phyloP scores from a whole-genome alignment of 2,797 vertebrate species.

The Picus viridis region DNA sequence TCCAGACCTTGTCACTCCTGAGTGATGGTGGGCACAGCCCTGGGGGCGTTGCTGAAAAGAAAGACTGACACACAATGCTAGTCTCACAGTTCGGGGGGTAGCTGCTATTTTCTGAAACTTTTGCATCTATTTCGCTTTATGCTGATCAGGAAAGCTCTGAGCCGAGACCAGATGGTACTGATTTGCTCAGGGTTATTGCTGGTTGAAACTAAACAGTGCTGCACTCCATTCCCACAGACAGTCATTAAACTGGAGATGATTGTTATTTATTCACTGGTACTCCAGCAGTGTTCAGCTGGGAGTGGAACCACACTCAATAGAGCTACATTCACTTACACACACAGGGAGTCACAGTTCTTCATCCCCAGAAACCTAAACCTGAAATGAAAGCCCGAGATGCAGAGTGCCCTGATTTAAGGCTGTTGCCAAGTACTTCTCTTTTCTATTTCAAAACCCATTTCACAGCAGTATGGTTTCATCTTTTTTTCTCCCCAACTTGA shows the following conservation, averaged over 20 bases:
- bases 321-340: neutral
- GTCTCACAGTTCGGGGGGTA: neutral
- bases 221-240: neutral
- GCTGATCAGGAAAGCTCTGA: constrained; percentile 7
- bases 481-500: neutral
- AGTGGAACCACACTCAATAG: neutral
- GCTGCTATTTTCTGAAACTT: constrained; percentile 21
- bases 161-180: constrained; percentile 43
- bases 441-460: constrained; percentile 11
- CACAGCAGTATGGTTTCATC: neutral
- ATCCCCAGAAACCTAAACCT: neutral
- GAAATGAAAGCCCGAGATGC: constrained; percentile 33
- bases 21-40: neutral
- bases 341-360: accelerated
- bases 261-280: neutral
- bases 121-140: constrained; percentile 20
- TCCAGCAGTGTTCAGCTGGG: neutral
- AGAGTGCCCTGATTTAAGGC: neutral
- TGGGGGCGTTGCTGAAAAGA: neutral
- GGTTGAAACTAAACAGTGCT: neutral
- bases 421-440: neutral
- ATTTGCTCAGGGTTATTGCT: constrained; percentile 47
- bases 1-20: constrained; percentile 3
- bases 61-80: neutral
- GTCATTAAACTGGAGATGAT: neutral